These are phyloP conservation scores for Entomobrya proxima DNA, from an alignment of 2,888 invertebrate genomes.

Conservation along the genomic window DNA sequence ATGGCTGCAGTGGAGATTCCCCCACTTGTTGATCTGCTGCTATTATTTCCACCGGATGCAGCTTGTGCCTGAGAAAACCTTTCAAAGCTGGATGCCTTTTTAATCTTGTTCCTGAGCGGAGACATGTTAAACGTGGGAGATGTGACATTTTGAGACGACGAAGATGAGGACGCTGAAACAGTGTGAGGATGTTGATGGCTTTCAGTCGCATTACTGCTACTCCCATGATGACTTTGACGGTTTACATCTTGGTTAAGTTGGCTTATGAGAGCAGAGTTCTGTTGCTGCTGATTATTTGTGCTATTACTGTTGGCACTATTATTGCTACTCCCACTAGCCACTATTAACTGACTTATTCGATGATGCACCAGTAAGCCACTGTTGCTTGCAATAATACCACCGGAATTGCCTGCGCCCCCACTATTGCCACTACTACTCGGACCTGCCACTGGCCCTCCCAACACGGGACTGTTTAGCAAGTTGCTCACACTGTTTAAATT, in stretches of 20 bases:
- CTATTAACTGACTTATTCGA: slow-evolving; percentile 54
- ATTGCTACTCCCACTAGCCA: slow-evolving; percentile 34
- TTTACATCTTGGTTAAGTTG: slow-evolving; percentile 50
- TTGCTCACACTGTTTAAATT: slow-evolving; percentile 38
- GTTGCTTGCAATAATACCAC: not conserved
- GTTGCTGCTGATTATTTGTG: not conserved
- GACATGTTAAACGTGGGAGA: slow-evolving; percentile 61
- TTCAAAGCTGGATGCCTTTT: slow-evolving; percentile 75
- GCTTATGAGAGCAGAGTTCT: slow-evolving; percentile 38
- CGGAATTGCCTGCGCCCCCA: slow-evolving; percentile 12
- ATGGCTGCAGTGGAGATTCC: slow-evolving; percentile 14
- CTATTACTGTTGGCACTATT: not conserved
- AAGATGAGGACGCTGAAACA: slow-evolving; percentile 29
- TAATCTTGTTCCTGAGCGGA: slow-evolving; percentile 73
- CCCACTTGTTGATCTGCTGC: slow-evolving; percentile 15
- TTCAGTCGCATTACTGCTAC: not conserved
- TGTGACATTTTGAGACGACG: not conserved
- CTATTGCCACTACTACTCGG: slow-evolving; percentile 40
- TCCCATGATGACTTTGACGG: slow-evolving; percentile 8
- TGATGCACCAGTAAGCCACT: slow-evolving; percentile 49
- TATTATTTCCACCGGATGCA: slow-evolving; percentile 41
- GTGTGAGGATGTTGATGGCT: slow-evolving; percentile 8
- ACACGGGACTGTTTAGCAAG: slow-evolving; percentile 28
- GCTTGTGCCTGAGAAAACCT: slow-evolving; percentile 72
- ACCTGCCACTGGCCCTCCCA: slow-evolving; percentile 36